Evolutionary conservation across 2,888 invertebrate species (phyloP).

Genomic region (Plutella xylostella): DNA sequence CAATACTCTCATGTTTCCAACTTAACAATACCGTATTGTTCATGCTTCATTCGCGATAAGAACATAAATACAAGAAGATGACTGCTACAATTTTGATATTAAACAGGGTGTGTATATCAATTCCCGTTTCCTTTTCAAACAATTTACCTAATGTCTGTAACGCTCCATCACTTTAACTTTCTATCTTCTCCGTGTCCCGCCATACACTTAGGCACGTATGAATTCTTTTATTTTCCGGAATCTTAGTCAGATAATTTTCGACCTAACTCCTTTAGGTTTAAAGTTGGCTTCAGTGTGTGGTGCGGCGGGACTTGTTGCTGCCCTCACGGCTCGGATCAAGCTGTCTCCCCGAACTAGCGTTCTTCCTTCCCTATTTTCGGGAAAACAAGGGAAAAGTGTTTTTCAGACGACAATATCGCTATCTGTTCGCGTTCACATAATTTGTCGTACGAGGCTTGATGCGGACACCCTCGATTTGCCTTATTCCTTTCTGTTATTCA

Average conservation of each 20-base stretch:
- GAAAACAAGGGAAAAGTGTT: constrained; percentile 56
- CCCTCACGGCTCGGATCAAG: constrained; percentile 53
- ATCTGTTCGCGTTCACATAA: constrained; percentile 51
- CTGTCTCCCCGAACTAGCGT: constrained; percentile 54
- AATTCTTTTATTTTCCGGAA: constrained; percentile 33
- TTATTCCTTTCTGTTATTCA: too few relatives aligned
- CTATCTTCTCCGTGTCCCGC: constrained; percentile 32
- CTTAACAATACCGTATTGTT: too few relatives aligned
- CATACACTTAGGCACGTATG: constrained; percentile 38
- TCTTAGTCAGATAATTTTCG: constrained; percentile 24
- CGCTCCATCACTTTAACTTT: constrained; percentile 50
- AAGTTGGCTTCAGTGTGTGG: constrained; percentile 36
- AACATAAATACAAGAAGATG: too few relatives aligned
- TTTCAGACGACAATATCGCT: constrained; percentile 49
- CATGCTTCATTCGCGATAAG: too few relatives aligned
- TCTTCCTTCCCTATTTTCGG: constrained; percentile 49
- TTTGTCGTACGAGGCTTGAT: constrained; percentile 46
- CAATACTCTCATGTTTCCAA: too few relatives aligned
- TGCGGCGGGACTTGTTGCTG: constrained; percentile 53
- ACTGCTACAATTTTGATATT: too few relatives aligned
- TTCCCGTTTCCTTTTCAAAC: constrained; percentile 27
- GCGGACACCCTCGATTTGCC: constrained; percentile 15
- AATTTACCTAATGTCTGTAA: constrained; percentile 39
- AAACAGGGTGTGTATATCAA: too few relatives aligned
- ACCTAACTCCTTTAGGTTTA: constrained; percentile 31